These are phyloP conservation scores for Rutilus rutilus DNA, from an alignment of 2,113 vertebrate species.

Conservation along the genomic window DNA sequence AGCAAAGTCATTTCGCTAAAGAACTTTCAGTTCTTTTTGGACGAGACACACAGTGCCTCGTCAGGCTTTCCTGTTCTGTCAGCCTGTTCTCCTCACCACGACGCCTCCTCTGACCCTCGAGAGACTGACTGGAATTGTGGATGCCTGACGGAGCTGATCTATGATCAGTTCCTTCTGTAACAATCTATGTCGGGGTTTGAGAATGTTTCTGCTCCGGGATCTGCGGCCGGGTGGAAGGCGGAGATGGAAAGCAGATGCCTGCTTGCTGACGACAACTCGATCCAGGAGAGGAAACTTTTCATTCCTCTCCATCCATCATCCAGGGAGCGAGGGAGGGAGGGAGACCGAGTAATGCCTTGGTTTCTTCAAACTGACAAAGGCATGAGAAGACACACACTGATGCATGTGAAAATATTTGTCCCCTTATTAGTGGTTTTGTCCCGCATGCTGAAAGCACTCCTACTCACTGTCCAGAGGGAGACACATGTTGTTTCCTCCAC, in stretches of 20 bases:
- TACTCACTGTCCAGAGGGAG: conserved; percentile 30
- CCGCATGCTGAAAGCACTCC: conserved; percentile 58
- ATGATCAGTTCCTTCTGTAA: conserved; percentile 14
- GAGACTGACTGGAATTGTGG: neutral
- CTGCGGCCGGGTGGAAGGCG: conserved; percentile 9
- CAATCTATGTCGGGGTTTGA: neutral
- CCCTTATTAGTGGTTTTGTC: conserved; percentile 73
- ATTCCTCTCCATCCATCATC: conserved; percentile 79
- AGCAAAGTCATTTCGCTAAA: conserved; percentile 16
- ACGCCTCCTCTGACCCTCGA: conserved; percentile 7
- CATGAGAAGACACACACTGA: conserved; percentile 36
- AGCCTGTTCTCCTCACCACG: conserved; percentile 26
- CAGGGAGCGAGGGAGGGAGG: conserved; percentile 25
- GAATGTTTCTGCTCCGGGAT: neutral
- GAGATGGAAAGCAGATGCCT: conserved; percentile 78
- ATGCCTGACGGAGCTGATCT: neutral
- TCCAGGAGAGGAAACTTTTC: conserved; percentile 79
- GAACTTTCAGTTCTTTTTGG: conserved; percentile 23
- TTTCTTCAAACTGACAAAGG: conserved; percentile 69
- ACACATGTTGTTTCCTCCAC: conserved; percentile 34
- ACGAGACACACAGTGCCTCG: neutral
- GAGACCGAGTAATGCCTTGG: conserved; percentile 66
- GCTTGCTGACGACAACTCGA: conserved; percentile 68
- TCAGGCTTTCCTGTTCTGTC: conserved; percentile 19
- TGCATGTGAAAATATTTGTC: conserved; percentile 64